Conservation (phyloP, 2,113 vertebrate species). For the Phrynosoma blainvillii region DNA sequence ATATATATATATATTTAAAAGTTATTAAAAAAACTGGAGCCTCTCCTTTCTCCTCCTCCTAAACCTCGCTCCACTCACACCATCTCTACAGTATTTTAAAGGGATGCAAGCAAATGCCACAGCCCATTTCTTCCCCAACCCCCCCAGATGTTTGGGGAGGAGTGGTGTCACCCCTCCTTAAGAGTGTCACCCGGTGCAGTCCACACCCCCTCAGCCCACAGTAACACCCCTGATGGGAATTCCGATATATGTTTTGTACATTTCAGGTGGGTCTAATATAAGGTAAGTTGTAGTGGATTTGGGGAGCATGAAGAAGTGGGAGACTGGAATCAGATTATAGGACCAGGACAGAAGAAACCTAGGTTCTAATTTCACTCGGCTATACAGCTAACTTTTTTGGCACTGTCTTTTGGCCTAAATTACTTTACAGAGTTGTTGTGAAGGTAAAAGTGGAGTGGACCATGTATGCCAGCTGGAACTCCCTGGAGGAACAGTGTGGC, state of each 20-base stretch:
- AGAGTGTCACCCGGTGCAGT: too few species aligned
- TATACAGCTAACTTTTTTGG: neutral
- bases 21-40: too few species aligned
- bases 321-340: neutral
- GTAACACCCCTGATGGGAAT: neutral
- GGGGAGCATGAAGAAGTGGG: neutral
- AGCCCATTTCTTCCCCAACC: too few species aligned
- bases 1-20: too few species aligned
- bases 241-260: neutral
- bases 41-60: too few species aligned
- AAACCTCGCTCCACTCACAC: too few species aligned
- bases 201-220: too few species aligned
- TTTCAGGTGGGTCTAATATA: neutral
- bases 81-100: too few species aligned
- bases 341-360: neutral
- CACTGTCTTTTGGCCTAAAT: neutral
- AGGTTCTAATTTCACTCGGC: neutral
- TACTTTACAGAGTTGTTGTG: neutral
- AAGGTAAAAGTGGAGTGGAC: neutral
- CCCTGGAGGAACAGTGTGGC: neutral
- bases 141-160: too few species aligned
- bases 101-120: too few species aligned
- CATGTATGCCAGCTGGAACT: neutral
- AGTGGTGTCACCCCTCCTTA: too few species aligned
- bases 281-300: neutral